Conservation (phyloP, 2,797 vertebrate species). For the Xyrichtys novacula region DNA sequence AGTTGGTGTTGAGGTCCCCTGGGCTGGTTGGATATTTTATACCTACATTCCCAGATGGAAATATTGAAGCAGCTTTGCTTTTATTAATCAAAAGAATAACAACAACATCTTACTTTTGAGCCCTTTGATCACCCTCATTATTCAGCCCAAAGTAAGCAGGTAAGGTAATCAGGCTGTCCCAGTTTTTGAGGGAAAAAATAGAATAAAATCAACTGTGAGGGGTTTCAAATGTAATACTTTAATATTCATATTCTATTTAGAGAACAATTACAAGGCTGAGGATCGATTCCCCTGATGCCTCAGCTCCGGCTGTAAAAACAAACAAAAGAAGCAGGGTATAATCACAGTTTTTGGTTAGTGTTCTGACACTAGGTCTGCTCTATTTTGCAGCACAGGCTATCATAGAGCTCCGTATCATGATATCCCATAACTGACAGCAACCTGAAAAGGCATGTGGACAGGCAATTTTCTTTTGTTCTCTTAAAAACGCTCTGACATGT, state of each 20-base stretch:
- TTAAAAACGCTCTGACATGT: slow-evolving; percentile 57
- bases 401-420: slow-evolving; percentile 25
- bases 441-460: slow-evolving; percentile 52
- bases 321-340: not conserved
- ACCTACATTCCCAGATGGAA: slow-evolving; percentile 10
- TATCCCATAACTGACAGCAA: slow-evolving; percentile 52
- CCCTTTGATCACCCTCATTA: slow-evolving; percentile 59
- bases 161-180: slow-evolving; percentile 43
- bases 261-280: slow-evolving; percentile 19
- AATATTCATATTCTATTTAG: slow-evolving; percentile 40
- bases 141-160: slow-evolving; percentile 33
- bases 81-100: slow-evolving; percentile 29
- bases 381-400: slow-evolving; percentile 11
- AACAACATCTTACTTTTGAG: slow-evolving; percentile 32
- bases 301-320: slow-evolving; percentile 10
- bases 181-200: slow-evolving; percentile 32
- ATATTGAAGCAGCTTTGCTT: slow-evolving; percentile 23
- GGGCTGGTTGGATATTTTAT: slow-evolving; percentile 15
- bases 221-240: slow-evolving; percentile 25
- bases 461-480: slow-evolving; percentile 70
- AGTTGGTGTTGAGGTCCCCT: slow-evolving; percentile 7
- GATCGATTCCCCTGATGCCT: slow-evolving; percentile 13
- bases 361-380: slow-evolving; percentile 13
- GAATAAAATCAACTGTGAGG: slow-evolving; percentile 9
- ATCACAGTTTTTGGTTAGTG: slow-evolving; percentile 7